Base-by-base conservation (phyloP, 1,140 invertebrate genomes). In the Drosophila kanapiae region DNA sequence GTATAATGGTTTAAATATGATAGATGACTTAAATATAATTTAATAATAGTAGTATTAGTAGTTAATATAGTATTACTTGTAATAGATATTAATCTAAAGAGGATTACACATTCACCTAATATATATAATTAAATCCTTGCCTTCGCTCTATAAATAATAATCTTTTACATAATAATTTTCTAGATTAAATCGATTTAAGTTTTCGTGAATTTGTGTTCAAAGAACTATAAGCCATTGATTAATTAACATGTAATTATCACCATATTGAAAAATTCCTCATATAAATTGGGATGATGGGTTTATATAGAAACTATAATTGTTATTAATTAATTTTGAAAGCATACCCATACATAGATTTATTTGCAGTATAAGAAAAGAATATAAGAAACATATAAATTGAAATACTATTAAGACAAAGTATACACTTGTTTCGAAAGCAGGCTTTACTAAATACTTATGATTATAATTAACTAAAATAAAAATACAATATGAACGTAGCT, bases 221-320 rank as follows among this genome's bases (percentile, higher is more conserved):
- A 9, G 13, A 37, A 54, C 27, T 5, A 31, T 31, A 49, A 49
- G 10, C 11, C 18, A 31, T 37, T 37, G 2, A 54, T 54, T 37
- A 37, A 37, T 54, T 54, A 54, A 54, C 51, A 37, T 33, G 35
- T 35, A 37, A 54, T 54, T 54, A 54, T 23, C 51, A 54, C 33
- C 4, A 23, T 18, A 13, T 23, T 35, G 33, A 54, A 54, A 18
- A 37, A 54, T 37, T 54, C 33, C 23, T 35, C 4, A 2, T 37
- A 14, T 23, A 54, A 54, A 35, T 6, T 54, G 4, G 3, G 4
- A 14, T 18, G 0, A 37, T 14, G 16, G 11, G 18, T 5, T 23
- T 4, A 23, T 53, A 18, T 18, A 23, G 11, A 37, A 18, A 37
- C 11, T 18, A 18, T 35, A 53, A 18, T 9, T 54, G 9, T 14